Evolutionary conservation across 1,140 invertebrate genomes (phyloP), one percentile per base, ranked within the genome.

Genomic region (Zaprionus tsacasi): DNA sequence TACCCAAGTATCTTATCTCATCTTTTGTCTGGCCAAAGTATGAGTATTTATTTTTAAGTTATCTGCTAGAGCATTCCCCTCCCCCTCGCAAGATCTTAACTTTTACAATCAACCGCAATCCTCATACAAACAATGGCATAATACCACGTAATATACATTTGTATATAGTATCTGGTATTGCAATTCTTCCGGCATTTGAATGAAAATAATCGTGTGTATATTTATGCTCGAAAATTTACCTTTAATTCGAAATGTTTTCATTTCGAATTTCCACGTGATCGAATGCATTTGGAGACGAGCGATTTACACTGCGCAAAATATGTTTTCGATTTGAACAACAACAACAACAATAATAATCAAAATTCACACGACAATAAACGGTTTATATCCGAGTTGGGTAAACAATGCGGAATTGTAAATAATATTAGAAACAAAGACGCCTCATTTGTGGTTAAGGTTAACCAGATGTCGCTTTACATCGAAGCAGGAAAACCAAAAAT

Each of bases 401-500:
- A 69, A 69, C 67, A 69, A 60, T 60, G 61, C n/a, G 61, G 48
- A 17, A 48, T 64, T 21, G 48, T 52, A 72, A 76, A 76, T 67
- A 65, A 58, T 70, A 82, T 79, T 21, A 43, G 10, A 63, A n/a
- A 45, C 40, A 45, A 50, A 38, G 67, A 64, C 43, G 21, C 11
- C 36, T 68, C 38, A 69, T 70, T 35, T 61, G 38, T 45, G 35
- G 57, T 59, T 88, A 88, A 88, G 83, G 83, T 83, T 89, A 87
- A 87, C 83, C 80, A 80, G 80, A 87, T 68, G 76, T 67, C 60
- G 58, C 48, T 61, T 70, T 70, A 76, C 72, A 65, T 10, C 52
- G 43, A 73, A 79, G 48, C 79, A 87, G 82, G 82, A 86, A 86
- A 80, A 76, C 17, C 25, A 60, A 60, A 60, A 50, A 21, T 12